Percentiles rank a stretch among this genome's conserved stretches.
Evolutionary conservation across 2,113 vertebrate genomes (phyloP).

Genomic region (Bothrops jararaca): DNA sequence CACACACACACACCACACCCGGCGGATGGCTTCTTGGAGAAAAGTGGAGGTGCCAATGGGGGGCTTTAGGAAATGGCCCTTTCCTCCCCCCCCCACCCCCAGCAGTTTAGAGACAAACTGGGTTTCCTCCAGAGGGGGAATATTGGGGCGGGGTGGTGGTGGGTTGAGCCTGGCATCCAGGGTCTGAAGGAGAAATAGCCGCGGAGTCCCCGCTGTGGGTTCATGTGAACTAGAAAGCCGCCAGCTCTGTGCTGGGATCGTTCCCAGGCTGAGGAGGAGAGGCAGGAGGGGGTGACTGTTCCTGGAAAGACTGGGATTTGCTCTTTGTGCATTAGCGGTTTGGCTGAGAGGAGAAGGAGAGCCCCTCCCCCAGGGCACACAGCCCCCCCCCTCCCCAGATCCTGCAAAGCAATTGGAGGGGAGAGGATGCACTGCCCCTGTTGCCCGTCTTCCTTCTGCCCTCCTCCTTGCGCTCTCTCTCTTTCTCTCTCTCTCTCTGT

Average conservation of each 20-base stretch:
- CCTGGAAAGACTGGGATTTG: neutral
- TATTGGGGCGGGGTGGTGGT: neutral
- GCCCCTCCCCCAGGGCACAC: neutral
- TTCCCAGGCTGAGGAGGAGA: neutral
- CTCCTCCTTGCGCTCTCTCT: neutral
- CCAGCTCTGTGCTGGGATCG: neutral
- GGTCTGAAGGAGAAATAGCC: neutral
- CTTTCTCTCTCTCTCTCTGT: rapidly evolving
- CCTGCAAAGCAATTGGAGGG: neutral
- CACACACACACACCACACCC: too few relatives aligned
- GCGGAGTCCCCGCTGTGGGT: neutral
- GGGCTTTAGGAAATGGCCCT: neutral
- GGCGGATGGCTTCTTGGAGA: neutral
- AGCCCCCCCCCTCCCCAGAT: too few relatives aligned
- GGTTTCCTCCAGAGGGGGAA: too few relatives aligned
- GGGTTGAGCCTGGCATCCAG: neutral
- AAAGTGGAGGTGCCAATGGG: neutral
- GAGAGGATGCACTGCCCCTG: neutral
- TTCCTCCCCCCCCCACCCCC: too few relatives aligned
- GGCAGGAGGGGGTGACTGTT: neutral
- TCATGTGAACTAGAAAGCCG: neutral
- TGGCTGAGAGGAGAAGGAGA: neutral
- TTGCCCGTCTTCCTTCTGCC: neutral
- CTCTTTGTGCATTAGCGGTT: neutral
- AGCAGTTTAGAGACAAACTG: neutral